Evolutionary conservation across 2,113 vertebrate species (phyloP).

Genomic region (Tragelaphus imberbis): DNA sequence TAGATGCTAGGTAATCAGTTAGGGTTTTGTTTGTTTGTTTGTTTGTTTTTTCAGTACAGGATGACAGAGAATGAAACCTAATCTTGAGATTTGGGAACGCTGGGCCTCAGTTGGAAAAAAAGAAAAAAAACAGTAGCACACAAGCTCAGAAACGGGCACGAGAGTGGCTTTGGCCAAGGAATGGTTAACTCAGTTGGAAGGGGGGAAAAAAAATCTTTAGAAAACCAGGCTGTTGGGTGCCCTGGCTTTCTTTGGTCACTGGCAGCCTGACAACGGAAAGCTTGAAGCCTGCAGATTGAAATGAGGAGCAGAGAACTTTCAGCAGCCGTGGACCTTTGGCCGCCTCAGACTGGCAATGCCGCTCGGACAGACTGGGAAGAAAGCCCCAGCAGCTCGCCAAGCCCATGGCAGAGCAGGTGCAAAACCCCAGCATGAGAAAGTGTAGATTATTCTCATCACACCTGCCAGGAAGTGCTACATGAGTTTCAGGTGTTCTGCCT

Average conservation of each 20-base stretch:
- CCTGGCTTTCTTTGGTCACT: neutral
- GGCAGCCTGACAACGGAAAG: slow-evolving; percentile 5
- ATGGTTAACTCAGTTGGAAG: slow-evolving; percentile 1
- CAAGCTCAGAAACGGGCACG: neutral
- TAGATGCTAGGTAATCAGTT: neutral
- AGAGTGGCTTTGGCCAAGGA: neutral
- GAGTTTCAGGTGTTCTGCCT: neutral
- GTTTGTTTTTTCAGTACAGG: neutral
- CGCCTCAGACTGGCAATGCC: neutral
- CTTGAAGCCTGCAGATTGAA: neutral
- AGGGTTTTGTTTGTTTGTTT: neutral
- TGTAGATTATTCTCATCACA: neutral
- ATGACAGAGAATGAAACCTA: neutral
- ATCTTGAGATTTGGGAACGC: neutral
- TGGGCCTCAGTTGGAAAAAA: neutral
- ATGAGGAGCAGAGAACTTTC: neutral
- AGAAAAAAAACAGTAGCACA: neutral
- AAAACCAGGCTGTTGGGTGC: neutral
- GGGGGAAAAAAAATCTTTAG: neutral
- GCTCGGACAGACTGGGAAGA: neutral
- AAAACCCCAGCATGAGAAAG: neutral
- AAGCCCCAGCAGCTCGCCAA: neutral
- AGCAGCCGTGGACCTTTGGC: neutral
- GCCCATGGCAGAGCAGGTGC: neutral
- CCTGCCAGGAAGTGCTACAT: neutral